A percentile compares a stretch with the other conserved stretches of the same genome.
phyloP scores from a whole-genome alignment of 2,797 vertebrate genomes.

The Falco novaeseelandiae region DNA sequence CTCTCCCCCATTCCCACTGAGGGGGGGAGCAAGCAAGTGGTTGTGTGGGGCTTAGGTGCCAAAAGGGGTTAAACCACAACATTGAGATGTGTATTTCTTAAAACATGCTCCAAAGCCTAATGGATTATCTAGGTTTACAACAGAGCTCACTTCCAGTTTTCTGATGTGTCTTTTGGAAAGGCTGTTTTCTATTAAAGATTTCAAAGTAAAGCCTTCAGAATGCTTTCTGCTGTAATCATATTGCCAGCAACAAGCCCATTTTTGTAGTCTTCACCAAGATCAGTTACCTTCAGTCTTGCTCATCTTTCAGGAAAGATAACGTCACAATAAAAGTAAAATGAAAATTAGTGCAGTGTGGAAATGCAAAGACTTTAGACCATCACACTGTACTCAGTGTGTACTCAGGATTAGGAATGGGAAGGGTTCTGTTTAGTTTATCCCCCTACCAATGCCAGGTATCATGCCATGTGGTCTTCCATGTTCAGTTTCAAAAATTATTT shows the following conservation, averaged over 20 bases:
- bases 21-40: too few relatives aligned
- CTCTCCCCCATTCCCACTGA: too few relatives aligned
- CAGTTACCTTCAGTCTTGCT: neutral
- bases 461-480: neutral
- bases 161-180: neutral
- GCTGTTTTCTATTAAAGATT: neutral
- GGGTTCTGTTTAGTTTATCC: neutral
- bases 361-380: neutral
- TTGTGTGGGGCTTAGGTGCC: too few relatives aligned
- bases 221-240: neutral
- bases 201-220: neutral
- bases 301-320: neutral
- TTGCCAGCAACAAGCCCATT: neutral
- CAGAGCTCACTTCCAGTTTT: neutral
- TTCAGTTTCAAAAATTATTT: neutral
- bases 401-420: neutral
- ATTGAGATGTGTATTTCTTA: neutral
- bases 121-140: neutral
- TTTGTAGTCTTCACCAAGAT: neutral
- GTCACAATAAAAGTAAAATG: neutral
- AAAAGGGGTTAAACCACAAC: too few relatives aligned
- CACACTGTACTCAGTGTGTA: neutral
- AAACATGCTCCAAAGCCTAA: neutral
- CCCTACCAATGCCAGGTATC: neutral
- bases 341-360: neutral